Evolutionary conservation across 2,888 invertebrate genomes (phyloP), one percentile per base, ranked within the genome.

Genomic region (Lasioglossum marginatum): DNA sequence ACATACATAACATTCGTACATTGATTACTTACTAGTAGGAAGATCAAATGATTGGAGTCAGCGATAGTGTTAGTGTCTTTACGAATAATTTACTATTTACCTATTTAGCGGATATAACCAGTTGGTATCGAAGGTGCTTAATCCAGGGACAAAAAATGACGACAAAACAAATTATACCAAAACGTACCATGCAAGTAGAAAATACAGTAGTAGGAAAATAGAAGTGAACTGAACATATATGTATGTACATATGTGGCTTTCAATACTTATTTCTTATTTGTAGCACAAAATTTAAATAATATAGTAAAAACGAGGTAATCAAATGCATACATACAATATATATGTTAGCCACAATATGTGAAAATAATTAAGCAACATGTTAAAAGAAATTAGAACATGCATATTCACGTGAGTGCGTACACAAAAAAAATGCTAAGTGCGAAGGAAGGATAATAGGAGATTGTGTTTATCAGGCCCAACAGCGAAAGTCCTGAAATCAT

Each of bases 401-500:
- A 77, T 74, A 77, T 71, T 80, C 45, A 74, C 16, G 52, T 76
- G 72, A 74, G 75, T 70, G 83, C 34, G 43, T 82, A 87, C 82
- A 72, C 40, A 87, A 70, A 70, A 88, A 88, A 83, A 86, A 27
- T 85, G 85, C 80, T 92, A 93, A 79, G 89, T 90, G 63, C 90
- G 91, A 79, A 92, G 90, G 80, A 91, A 92, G 78, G 92, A 92
- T 77, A 92, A 89, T 74, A 92, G 86, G 82, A 89, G 88, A 90
- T 86, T 92, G 76, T 91, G 86, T 73, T 90, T 92, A 91, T 92
- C 91, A 83, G 89, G 84, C 77, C 90, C 91, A 87, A 89, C 89
- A 80, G 89, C 88, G 78, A 91, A 87, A 90, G 87, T 92, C 90
- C 91, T 92, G 92, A 91, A 92, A 92, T 90, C 88, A 89, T 81